A percentile compares a stretch with the other conserved stretches of the same genome.
These are phyloP conservation scores for Orientallactaga sibirica DNA, from an alignment of 2,797 vertebrate species.

Conservation along the genomic window DNA sequence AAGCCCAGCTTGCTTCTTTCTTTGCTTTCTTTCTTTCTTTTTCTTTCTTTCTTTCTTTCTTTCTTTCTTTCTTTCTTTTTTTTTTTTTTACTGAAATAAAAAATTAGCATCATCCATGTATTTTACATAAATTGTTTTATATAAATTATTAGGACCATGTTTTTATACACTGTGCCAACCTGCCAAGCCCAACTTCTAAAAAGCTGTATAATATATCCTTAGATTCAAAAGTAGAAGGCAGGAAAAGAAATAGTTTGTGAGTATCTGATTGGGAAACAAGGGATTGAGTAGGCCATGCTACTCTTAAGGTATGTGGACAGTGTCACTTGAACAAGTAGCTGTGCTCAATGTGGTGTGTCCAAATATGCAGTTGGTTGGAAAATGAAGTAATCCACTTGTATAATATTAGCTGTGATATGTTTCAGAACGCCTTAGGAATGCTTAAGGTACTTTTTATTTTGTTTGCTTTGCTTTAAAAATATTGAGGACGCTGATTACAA, in stretches of 20 bases:
- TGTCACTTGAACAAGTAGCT: constrained; percentile 39
- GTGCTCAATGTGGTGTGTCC: constrained; percentile 16
- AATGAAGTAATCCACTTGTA: neutral
- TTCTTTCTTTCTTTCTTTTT: neutral
- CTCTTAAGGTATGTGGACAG: constrained; percentile 45
- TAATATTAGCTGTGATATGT: neutral
- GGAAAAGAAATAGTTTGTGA: constrained; percentile 40
- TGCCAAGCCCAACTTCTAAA: neutral
- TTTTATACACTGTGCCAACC: neutral
- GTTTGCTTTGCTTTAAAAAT: constrained; percentile 17
- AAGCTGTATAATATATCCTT: neutral
- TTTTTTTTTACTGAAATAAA: constrained; percentile 17
- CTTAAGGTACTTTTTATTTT: constrained; percentile 32
- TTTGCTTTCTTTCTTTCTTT: neutral
- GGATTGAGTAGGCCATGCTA: neutral
- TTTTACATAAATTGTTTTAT: constrained; percentile 15
- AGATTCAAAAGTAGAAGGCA: constrained; percentile 23
- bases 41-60: neutral
- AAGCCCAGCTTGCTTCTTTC: too few species aligned
- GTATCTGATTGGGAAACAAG: constrained; percentile 51
- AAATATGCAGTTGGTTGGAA: neutral
- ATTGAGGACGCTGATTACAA: neutral
- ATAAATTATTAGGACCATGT: neutral
- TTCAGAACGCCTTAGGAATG: constrained; percentile 1
- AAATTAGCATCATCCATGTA: neutral